Conservation (phyloP, 2,113 vertebrate genomes). For the Alexandromys fortis region DNA sequence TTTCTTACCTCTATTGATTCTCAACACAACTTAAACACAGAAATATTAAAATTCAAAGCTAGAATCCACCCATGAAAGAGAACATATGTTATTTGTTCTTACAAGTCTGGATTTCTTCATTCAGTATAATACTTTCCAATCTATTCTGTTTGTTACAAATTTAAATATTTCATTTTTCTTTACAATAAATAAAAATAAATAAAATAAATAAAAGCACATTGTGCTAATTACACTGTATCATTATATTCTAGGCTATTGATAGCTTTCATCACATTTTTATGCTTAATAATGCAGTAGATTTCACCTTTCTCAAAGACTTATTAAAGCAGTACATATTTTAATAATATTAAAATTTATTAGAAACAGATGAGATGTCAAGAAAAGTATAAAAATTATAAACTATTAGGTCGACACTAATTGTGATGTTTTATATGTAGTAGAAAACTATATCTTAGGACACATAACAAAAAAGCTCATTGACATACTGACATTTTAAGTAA, state of each 20-base stretch:
- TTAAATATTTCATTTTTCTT: background rate
- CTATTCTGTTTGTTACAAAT: background rate
- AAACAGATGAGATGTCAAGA: background rate
- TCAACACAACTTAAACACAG: background rate
- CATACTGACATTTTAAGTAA: background rate
- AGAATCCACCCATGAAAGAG: background rate
- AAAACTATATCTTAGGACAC: background rate
- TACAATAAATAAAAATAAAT: background rate
- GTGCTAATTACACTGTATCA: background rate
- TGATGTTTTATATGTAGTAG: background rate
- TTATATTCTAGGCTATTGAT: background rate
- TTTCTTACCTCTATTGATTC: background rate
- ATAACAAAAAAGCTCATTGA: background rate
- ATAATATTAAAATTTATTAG: background rate
- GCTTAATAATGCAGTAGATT: background rate
- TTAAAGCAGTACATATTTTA: background rate
- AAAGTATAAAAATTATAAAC: background rate
- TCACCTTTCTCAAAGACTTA: background rate
- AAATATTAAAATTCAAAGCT: background rate
- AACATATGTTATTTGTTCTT: background rate
- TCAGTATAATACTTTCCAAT: background rate
- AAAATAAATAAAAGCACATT: background rate
- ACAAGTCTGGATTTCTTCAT: background rate
- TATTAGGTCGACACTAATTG: background rate
- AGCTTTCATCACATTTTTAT: background rate